Conservation (phyloP, 92 coral and sea anemone genomes). For the Ricordea florida region DNA sequence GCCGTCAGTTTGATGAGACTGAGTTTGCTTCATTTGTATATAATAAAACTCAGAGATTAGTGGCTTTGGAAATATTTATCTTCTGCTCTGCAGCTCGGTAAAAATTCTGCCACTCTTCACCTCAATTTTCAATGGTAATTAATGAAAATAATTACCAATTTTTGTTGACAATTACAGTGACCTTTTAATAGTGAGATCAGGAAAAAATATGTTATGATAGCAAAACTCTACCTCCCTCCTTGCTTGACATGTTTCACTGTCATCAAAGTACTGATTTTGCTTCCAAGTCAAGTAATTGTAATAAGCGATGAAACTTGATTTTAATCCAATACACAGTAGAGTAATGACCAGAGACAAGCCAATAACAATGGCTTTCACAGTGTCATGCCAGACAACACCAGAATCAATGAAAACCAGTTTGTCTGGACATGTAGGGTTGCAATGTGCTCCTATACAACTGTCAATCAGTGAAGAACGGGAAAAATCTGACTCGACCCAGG, state of each 20-base stretch:
- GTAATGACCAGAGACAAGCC: slow-evolving; percentile 44
- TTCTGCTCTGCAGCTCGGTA: too few species aligned
- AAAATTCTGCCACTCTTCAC: too few species aligned
- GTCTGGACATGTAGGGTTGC: slow-evolving; percentile 69
- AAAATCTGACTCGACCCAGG: slow-evolving; percentile 13
- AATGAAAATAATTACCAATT: too few species aligned
- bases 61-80: too few species aligned
- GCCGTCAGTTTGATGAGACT: too few species aligned
- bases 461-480: slow-evolving; percentile 21
- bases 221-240: slow-evolving; percentile 49
- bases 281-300: slow-evolving; percentile 14
- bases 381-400: slow-evolving; percentile 21
- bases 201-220: too few species aligned
- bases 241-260: slow-evolving; percentile 37
- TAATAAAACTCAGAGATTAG: too few species aligned
- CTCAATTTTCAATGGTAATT: too few species aligned
- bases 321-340: slow-evolving; percentile 33
- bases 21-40: too few species aligned
- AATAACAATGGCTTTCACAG: not conserved
- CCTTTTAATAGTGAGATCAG: too few species aligned
- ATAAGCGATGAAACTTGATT: slow-evolving; percentile 32
- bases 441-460: slow-evolving; percentile 64
- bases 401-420: slow-evolving; percentile 52
- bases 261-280: slow-evolving; percentile 25
- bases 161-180: too few species aligned